Base-by-base conservation (phyloP, 2,888 invertebrate genomes). In the Pyrochroa serraticornis region DNA sequence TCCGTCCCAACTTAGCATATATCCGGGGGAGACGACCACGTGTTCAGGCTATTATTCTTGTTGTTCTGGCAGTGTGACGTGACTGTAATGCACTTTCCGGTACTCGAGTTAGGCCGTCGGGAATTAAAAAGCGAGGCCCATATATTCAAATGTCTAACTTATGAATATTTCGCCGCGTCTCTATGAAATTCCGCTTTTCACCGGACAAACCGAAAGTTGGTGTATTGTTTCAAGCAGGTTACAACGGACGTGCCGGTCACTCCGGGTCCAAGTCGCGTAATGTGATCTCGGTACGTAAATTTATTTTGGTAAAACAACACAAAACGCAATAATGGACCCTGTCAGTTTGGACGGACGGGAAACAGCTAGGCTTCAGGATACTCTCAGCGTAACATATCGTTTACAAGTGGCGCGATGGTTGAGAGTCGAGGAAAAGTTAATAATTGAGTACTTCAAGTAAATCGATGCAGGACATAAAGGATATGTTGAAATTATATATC, bases 11-110 rank as follows among this genome's bases (percentile, higher is more conserved):
- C 43, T 68, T 66, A 59, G 60, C 66, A 67, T 63, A 66, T 62
- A 67, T 63, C 59, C 58, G 44, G 54, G 42, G 31, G 54, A 50
- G 55, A 61, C 64, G 63, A 64, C 69, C 69, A 71, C 71, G 71
- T 70, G 71, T 68, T 71, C 64, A 59, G 62, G 64, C 71, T 67
- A 72, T 72, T 70, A 71, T 71, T 72, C 71, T 71, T 71, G 64
- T 66, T 66, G 70, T 70, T 71, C 69, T 70, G 68, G 66, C 69
- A 63, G 55, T 68, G 63, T 68, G 68, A 71, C 71, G 70, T 72
- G 71, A 67, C 69, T 65, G 65, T 69, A 71, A 71, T 71, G 70
- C 63, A 64, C 63, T 67, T 69, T 69, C 66, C 66, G 63, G 65
- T 58, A 62, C 62, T 64, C 58, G 62, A 47, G 55, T 36, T 37